These are phyloP conservation scores for Crossocerus cetratus DNA, from an alignment of 2,888 invertebrate genomes.

Conservation along the genomic window DNA sequence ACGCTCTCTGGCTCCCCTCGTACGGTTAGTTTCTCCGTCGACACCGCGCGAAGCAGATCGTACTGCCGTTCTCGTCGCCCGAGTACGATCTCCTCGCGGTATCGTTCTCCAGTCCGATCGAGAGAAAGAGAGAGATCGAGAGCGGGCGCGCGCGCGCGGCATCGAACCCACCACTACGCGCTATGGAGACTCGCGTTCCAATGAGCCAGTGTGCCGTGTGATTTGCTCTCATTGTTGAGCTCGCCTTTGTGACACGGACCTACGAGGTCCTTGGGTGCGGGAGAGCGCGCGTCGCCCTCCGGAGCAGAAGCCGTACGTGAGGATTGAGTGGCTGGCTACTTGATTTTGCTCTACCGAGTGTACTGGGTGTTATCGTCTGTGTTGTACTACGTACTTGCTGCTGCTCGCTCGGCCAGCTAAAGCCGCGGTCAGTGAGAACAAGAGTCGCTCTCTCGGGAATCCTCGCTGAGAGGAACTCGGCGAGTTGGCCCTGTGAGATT, in stretches of 20 bases:
- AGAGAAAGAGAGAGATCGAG: neutral
- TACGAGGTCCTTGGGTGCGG: too few relatives aligned
- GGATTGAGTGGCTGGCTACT: too few relatives aligned
- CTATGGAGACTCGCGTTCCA: conserved; percentile 46
- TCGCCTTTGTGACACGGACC: too few relatives aligned
- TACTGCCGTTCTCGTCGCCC: conserved; percentile 45
- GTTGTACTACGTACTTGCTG: too few relatives aligned
- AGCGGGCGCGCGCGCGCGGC: neutral
- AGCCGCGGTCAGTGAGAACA: neutral
- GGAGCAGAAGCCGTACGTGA: too few relatives aligned
- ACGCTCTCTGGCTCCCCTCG: conserved; percentile 65
- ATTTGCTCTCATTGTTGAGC: too few relatives aligned
- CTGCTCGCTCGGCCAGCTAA: neutral
- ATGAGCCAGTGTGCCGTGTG: neutral
- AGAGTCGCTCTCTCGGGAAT: too few relatives aligned
- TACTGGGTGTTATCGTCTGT: too few relatives aligned
- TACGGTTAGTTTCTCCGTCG: conserved; percentile 70
- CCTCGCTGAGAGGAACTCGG: too few relatives aligned
- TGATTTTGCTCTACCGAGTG: too few relatives aligned
- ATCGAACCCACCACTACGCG: neutral
- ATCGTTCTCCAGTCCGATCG: neutral
- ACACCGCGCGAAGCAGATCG: conserved; percentile 66
- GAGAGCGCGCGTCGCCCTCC: too few relatives aligned
- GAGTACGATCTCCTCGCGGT: conserved; percentile 40
- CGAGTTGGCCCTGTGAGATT: too few relatives aligned